Base-by-base conservation (phyloP, 1,140 invertebrate genomes). In the Adoxophyes honmai region DNA sequence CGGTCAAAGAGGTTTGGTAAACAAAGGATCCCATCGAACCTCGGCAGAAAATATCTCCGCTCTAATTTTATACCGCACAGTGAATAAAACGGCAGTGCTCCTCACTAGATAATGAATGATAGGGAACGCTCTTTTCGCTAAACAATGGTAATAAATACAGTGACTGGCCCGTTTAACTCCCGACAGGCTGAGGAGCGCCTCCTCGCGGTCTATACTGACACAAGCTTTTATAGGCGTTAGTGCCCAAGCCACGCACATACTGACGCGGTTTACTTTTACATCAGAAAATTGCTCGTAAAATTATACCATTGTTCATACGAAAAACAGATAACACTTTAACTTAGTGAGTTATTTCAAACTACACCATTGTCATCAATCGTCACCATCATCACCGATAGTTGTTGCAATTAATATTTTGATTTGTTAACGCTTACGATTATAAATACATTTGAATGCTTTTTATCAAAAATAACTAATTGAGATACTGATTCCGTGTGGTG, bases 121-220 rank as follows among this genome's bases (percentile, higher is more conserved):
- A 75, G 59, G 63, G 75, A 62, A 77, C 73, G 78, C 81, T 81
- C 72, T 73, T 81, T 77, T 70, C 68, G 64, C 81, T 86, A 86
- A 86, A 85, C 80, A 85, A 86, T 86, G 83, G 81, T 86, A 86
- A 86, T 86, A 85, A 86, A 86, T 86, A 86, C 83, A 86, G 81
- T 65, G 78, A 82, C 70, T 74, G 61, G 52, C 57, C 59, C 60
- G 73, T 64, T 86, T 78, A 86, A 74, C 76, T 64, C 68, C 72
- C 70, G 65, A 62, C 66, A 69, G 57, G 62, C 55, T 39, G 34
- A 36, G 57, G 60, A 61, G 70, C 58, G 65, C 70, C 57, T 68
- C 59, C 13, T 60, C 48, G 39, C 44, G 35, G 39, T 58, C 34
- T 54, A 57, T 36, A 51, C 60, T 52, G 28, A 62, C 57, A 57